These are phyloP conservation scores for Drosophila gunungcola DNA, from an alignment of 1,140 invertebrate species.

Conservation along the genomic window DNA sequence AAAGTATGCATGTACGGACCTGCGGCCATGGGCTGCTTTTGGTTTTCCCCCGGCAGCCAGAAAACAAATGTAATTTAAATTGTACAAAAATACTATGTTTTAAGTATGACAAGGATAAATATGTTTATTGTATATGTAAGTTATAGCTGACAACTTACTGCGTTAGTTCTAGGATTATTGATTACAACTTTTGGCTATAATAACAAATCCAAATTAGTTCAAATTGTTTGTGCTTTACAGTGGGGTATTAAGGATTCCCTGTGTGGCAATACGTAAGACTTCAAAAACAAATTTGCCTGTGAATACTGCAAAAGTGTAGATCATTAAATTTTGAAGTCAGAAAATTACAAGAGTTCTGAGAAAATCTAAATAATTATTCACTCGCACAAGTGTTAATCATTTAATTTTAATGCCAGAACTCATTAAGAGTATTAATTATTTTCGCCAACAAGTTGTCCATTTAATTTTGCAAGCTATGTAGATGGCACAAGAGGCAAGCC, in stretches of 20 bases:
- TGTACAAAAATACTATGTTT: conserved; percentile 37
- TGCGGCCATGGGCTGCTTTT: neutral
- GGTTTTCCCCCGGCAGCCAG: conserved; percentile 14
- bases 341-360: too few relatives aligned
- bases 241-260: too few relatives aligned
- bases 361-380: neutral
- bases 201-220: conserved; percentile 14
- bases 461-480: too few relatives aligned
- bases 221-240: conserved; percentile 1
- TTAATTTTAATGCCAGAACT: conserved; percentile 24
- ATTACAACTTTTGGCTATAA: conserved; percentile 36
- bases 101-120: conserved; percentile 3
- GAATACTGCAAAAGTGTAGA: too few relatives aligned
- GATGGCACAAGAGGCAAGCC: too few relatives aligned
- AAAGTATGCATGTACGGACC: conserved; percentile 8
- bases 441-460: conserved; percentile 1
- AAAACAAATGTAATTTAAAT: conserved; percentile 65
- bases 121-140: neutral
- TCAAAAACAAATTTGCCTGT: too few relatives aligned
- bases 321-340: too few relatives aligned
- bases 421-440: neutral
- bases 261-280: too few relatives aligned
- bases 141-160: neutral
- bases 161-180: conserved; percentile 35
- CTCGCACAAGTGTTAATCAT: conserved; percentile 30